phyloP scores from a whole-genome alignment of 2,113 vertebrate genomes.

The Dendrocopos noguchii region DNA sequence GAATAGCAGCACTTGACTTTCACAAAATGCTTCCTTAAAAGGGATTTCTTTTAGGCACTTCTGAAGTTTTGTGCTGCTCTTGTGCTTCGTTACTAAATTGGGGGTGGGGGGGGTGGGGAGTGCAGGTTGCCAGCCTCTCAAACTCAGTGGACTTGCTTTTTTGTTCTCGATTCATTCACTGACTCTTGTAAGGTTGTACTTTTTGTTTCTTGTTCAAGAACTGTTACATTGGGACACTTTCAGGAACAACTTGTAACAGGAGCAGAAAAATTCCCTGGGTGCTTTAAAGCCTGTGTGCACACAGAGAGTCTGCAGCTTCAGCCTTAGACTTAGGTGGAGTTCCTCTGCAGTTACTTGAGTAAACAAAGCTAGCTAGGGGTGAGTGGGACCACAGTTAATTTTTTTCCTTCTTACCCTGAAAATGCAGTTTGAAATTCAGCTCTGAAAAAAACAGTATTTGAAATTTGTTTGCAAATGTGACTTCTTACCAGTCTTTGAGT shows the following conservation, averaged over 20 bases:
- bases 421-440: not conserved
- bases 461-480: not conserved
- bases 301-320: not conserved
- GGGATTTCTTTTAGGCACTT: conserved; percentile 14
- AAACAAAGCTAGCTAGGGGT: not conserved
- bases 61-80: not conserved
- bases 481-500: not conserved
- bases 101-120: too few relatives aligned
- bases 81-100: not conserved
- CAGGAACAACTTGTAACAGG: fast-evolving
- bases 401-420: not conserved
- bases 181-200: not conserved
- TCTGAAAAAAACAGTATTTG: not conserved
- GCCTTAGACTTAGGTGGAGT: too few relatives aligned
- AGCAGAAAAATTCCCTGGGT: not conserved
- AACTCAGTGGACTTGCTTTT: fast-evolving
- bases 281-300: not conserved
- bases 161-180: not conserved
- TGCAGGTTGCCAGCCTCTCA: not conserved
- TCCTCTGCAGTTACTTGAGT: not conserved
- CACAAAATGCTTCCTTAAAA: conserved; percentile 61
- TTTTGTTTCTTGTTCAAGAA: not conserved
- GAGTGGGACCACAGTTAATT: not conserved
- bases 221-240: not conserved
- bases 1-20: not conserved